phyloP scores from a whole-genome alignment of 2,888 invertebrate genomes.

The Caenorhabditis japonica region DNA sequence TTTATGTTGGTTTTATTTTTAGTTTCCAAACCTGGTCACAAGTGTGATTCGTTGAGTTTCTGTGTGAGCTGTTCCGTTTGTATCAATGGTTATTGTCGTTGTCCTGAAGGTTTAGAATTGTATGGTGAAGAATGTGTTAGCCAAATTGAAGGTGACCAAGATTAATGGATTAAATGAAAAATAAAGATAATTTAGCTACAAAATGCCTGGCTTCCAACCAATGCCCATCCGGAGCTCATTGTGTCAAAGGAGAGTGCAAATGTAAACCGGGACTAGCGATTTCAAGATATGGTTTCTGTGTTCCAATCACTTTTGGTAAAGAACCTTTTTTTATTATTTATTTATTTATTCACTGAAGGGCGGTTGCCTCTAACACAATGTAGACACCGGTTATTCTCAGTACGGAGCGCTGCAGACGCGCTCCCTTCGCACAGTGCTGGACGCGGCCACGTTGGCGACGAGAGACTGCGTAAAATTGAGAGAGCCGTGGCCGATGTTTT shows the following conservation, averaged over 20 bases:
- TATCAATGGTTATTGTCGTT: conserved; percentile 65
- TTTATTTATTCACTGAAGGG: no score
- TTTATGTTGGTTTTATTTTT: conserved; percentile 29
- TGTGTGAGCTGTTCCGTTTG: conserved; percentile 69
- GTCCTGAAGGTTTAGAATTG: conserved; percentile 65
- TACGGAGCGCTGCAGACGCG: no score
- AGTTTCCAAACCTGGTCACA: conserved; percentile 67
- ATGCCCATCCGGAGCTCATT: conserved; percentile 71
- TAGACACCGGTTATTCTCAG: no score
- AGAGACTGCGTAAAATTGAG: no score
- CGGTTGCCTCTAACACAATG: no score
- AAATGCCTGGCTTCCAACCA: conserved; percentile 66
- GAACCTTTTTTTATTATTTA: no score
- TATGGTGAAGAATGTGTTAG: conserved; percentile 62
- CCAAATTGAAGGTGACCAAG: conserved; percentile 59
- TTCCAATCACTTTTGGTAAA: conserved; percentile 64
- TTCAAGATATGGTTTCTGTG: conserved; percentile 67
- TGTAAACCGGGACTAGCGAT: conserved; percentile 64
- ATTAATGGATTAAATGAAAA: no score
- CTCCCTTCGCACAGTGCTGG: no score
- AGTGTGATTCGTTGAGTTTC: conserved; percentile 60
- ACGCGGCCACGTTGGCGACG: no score
- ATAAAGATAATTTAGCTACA: conserved; percentile 62
- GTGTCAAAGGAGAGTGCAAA: conserved; percentile 65
- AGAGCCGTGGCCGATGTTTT: no score